Percentiles rank a stretch among this genome's conserved stretches.
Evolutionary conservation across 30 jellyfish, hydroid and myxozoan species (phyloP).

Genomic region (Hydra vulgaris): DNA sequence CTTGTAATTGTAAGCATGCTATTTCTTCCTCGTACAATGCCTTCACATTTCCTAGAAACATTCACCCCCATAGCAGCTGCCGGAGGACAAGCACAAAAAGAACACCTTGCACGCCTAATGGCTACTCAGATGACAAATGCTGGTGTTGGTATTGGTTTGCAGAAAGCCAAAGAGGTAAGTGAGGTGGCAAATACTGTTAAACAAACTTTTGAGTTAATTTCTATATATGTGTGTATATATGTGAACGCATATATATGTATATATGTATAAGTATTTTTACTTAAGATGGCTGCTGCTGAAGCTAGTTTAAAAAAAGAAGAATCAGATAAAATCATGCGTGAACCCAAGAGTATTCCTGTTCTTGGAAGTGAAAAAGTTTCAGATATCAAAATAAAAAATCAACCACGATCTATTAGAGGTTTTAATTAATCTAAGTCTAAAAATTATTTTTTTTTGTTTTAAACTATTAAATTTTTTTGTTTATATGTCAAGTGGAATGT

Average conservation of each 20-base stretch:
- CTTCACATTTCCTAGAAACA: constrained; percentile 83
- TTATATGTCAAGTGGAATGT: no score
- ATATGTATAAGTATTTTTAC: constrained; percentile 1
- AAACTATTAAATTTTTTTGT: no score
- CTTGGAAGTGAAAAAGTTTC: constrained; percentile 42
- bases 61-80: constrained; percentile 98
- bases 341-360: constrained; percentile 68
- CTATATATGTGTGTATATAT: no score
- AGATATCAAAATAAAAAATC: constrained; percentile 6
- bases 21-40: constrained; percentile 80
- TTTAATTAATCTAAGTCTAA: background rate
- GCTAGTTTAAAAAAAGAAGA: constrained; percentile 44
- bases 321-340: constrained; percentile 39
- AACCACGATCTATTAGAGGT: constrained; percentile 11
- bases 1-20: constrained; percentile 87
- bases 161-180: constrained; percentile 70
- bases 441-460: no score
- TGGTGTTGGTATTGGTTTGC: constrained; percentile 83
- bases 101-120: constrained; percentile 67
- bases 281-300: constrained; percentile 64
- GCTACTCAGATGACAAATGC: constrained; percentile 95
- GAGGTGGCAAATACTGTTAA: background rate
- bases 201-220: no score
- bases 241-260: no score
- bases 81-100: constrained; percentile 85